Conservation (phyloP, 2,888 invertebrate genomes). For the Cheilosia vulpina region DNA sequence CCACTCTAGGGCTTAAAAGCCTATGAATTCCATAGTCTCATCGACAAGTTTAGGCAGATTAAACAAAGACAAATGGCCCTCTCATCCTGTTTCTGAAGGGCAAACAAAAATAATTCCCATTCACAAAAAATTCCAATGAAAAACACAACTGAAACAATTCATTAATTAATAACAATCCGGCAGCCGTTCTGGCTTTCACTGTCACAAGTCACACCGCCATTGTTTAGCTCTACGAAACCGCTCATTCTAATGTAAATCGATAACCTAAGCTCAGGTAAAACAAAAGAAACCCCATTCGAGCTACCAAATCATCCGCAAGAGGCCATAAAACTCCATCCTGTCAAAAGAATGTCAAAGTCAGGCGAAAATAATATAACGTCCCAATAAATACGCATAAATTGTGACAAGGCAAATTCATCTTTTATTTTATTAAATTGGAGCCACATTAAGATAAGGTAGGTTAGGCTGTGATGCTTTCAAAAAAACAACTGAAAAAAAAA, state of each 20-base stretch:
- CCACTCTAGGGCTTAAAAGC: too few species aligned
- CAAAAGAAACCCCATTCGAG: constrained; percentile 10
- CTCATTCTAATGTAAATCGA: constrained; percentile 41
- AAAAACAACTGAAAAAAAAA: too few species aligned
- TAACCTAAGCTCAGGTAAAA: constrained; percentile 17
- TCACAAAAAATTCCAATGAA: background rate
- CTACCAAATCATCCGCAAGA: constrained; percentile 19
- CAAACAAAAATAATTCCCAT: background rate
- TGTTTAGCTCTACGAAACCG: background rate
- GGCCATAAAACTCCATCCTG: constrained; percentile 31
- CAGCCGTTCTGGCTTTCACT: constrained; percentile 40
- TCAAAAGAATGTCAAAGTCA: constrained; percentile 7
- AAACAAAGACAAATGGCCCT: background rate
- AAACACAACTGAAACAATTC: background rate
- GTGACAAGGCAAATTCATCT: background rate
- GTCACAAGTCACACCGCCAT: background rate
- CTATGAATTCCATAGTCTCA: background rate
- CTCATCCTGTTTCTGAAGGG: background rate
- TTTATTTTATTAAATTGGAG: background rate
- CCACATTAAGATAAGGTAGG: background rate
- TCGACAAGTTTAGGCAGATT: background rate
- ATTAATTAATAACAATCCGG: constrained; percentile 43
- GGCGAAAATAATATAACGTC: constrained; percentile 12
- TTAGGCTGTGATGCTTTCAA: background rate
- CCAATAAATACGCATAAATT: constrained; percentile 8